Base-by-base conservation (phyloP, 2,113 vertebrate genomes). In the Hepsetus odoe region DNA sequence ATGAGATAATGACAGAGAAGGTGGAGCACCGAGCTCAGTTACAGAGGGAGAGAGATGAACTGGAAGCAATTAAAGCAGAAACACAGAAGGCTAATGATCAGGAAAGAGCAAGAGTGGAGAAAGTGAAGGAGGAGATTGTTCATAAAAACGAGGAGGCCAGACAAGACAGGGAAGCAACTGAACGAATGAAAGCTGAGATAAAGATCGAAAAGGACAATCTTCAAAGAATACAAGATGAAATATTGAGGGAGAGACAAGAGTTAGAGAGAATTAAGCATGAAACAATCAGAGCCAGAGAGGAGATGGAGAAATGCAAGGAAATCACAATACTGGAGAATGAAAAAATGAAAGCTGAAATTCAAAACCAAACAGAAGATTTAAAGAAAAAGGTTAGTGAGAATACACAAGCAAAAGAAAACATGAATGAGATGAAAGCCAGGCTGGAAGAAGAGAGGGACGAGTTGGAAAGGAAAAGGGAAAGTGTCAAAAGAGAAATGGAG, bases 361-460 rank as follows among this genome's bases (percentile, higher is more conserved):
- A 74, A 20, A 69, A 66, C 38, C 79, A 85, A 82, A 82, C 78
- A 77, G 56, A 81, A 4, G 77, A 77, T 6, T 46, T 80, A 44
- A 80, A 85, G 56, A 65, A 24, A 26, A 74, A 38, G 13, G 65
- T 70, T 42, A 76, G 24, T 30, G 72, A 82, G 82, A 70, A 80
- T 53, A 49, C 49, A 73, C 26, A 80, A 18, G 35, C 62, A 20
- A 84, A 80, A 70, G 49, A 35, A 26, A 80, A 84, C 33, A 80
- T 82, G 78, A 72, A 81, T 13, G 79, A 82, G 65, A 33, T 88
- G 40, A 71, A 84, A 28, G 42, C 78, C n/a, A 81, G 51, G 11
- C 35, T 82, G 9, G 28, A 81, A 68, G 73, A 76, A 18, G 80
- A 86, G 58, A 83, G 30, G 79, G 44, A 79, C 33, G 82, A 84